Conservation (phyloP, 2,113 vertebrate genomes). For the Seriola rivoliana region DNA sequence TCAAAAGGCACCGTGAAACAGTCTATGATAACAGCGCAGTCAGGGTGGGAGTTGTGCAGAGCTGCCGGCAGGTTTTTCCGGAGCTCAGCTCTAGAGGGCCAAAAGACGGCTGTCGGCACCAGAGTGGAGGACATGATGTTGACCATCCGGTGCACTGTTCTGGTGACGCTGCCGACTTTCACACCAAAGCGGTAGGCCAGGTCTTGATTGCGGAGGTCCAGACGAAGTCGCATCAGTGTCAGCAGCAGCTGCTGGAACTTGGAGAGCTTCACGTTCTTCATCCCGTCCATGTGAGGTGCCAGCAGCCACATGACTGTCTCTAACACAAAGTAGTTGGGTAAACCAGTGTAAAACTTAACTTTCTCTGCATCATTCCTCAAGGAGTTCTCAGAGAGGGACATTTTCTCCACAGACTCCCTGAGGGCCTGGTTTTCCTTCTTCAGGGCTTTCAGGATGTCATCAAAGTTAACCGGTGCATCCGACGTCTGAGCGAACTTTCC, state of each 20-base stretch:
- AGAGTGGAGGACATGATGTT: slow-evolving; percentile 84
- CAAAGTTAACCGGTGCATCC: slow-evolving; percentile 54
- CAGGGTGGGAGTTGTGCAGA: slow-evolving; percentile 75
- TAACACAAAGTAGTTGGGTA: slow-evolving; percentile 85
- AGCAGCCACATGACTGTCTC: slow-evolving; percentile 86
- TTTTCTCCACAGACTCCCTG: slow-evolving; percentile 82
- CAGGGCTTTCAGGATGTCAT: slow-evolving; percentile 73
- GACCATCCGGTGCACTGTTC: slow-evolving; percentile 81
- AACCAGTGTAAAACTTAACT: slow-evolving; percentile 84
- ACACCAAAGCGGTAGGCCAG: slow-evolving; percentile 85
- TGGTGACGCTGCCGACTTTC: slow-evolving; percentile 78
- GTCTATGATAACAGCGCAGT: slow-evolving; percentile 85
- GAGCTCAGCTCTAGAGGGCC: slow-evolving; percentile 83
- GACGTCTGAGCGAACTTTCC: slow-evolving; percentile 53
- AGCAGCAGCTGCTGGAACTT: slow-evolving; percentile 86
- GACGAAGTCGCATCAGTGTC: slow-evolving; percentile 83
- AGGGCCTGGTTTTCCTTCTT: slow-evolving; percentile 82
- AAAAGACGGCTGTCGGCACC: slow-evolving; percentile 84
- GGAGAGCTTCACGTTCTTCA: slow-evolving; percentile 79
- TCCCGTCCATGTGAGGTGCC: slow-evolving; percentile 83
- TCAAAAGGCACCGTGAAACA: slow-evolving; percentile 83
- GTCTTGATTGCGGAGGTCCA: slow-evolving; percentile 85
- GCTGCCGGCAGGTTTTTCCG: slow-evolving; percentile 82
- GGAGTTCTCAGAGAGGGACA: slow-evolving; percentile 81
- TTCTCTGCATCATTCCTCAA: slow-evolving; percentile 84